Percentiles rank a stretch among this genome's conserved stretches.
Conservation (phyloP, 2,888 invertebrate genomes). For the Pilophorus perplexus region DNA sequence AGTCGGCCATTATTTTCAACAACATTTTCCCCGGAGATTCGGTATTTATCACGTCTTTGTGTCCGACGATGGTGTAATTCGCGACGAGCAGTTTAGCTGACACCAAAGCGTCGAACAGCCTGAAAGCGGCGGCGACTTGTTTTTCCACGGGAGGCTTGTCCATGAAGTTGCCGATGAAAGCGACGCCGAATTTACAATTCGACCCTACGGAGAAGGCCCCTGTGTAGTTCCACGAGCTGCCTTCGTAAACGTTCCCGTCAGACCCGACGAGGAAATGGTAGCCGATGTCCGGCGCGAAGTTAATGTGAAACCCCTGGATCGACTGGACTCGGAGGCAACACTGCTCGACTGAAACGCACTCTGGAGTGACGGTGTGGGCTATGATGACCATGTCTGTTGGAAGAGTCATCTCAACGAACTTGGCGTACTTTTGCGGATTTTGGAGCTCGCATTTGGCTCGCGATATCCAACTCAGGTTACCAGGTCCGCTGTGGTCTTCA, state of each 20-base stretch:
- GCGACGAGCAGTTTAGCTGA: background rate
- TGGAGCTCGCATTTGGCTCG: no score
- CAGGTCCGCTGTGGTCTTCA: no score
- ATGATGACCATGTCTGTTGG: background rate
- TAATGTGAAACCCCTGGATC: conserved; percentile 37
- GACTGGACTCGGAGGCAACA: conserved; percentile 24
- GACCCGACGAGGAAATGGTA: conserved; percentile 57
- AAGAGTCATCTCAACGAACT: no score
- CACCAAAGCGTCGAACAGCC: background rate
- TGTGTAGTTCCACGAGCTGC: conserved; percentile 54
- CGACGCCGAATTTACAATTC: conserved; percentile 30
- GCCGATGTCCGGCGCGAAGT: conserved; percentile 50
- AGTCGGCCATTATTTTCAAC: background rate
- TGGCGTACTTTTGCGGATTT: no score
- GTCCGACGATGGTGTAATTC: background rate
- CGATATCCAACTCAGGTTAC: no score
- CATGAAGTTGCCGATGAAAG: background rate
- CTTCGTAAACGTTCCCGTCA: conserved; percentile 55
- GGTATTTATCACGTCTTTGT: background rate
- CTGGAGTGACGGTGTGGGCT: conserved; percentile 36
- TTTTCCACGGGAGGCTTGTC: background rate
- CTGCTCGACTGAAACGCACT: conserved; percentile 27
- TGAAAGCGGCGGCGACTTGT: background rate
- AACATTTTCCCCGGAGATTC: background rate
- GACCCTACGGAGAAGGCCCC: conserved; percentile 48